Percentiles rank a stretch among this genome's conserved stretches.
Conservation (phyloP, 2,888 invertebrate species). For the Dicranocentrus wangi region DNA sequence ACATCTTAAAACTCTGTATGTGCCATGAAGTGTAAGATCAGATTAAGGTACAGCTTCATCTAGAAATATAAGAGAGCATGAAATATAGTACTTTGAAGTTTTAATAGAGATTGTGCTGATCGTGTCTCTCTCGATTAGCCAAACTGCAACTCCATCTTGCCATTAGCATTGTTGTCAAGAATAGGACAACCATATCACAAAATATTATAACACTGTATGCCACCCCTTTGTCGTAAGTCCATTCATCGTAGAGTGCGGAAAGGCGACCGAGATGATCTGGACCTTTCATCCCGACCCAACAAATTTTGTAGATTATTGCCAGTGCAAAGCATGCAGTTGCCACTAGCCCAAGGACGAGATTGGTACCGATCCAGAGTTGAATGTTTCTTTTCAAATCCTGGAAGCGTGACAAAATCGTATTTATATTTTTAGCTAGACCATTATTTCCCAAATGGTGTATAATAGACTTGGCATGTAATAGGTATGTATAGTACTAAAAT, state of each 20-base stretch:
- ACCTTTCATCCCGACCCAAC: constrained; percentile 58
- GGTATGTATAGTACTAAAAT: too few relatives aligned
- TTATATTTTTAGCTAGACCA: too few relatives aligned
- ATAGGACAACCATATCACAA: constrained; percentile 60
- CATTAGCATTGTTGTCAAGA: constrained; percentile 56
- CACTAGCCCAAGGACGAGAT: constrained; percentile 49
- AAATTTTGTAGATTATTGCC: constrained; percentile 61
- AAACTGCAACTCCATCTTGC: constrained; percentile 57
- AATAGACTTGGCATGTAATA: background rate
- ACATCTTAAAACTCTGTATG: too few relatives aligned
- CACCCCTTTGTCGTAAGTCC: constrained; percentile 65
- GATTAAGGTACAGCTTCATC: too few relatives aligned
- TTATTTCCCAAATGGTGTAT: background rate
- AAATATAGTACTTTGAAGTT: too few relatives aligned
- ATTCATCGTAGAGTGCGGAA: constrained; percentile 59
- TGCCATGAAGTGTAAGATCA: too few relatives aligned
- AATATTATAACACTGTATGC: constrained; percentile 55
- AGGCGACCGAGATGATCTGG: constrained; percentile 40
- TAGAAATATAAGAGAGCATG: too few relatives aligned
- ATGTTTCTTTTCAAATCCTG: constrained; percentile 59
- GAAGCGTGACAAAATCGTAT: background rate
- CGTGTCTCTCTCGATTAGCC: constrained; percentile 25
- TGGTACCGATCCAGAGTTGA: constrained; percentile 63
- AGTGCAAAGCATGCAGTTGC: constrained; percentile 52
- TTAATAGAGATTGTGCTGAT: constrained; percentile 34